Base-by-base conservation (phyloP, 2,888 invertebrate genomes). In the Drosophila hamatofila region DNA sequence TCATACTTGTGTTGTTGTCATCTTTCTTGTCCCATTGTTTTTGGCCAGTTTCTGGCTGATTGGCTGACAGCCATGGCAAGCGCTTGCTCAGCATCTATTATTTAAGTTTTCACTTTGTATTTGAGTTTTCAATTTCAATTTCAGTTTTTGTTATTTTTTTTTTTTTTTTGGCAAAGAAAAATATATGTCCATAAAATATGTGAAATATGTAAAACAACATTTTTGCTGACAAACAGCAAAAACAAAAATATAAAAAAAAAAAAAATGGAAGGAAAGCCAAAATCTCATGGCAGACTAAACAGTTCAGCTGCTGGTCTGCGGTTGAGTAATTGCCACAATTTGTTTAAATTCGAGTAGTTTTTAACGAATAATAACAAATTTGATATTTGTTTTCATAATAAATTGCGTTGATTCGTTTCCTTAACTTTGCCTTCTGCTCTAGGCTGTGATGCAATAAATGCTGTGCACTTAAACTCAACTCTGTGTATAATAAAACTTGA, bases 251-350 rank as follows among this genome's bases (percentile, higher is more conserved):
- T 2, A 7, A n/a, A 8, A 0, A 21, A 12, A 41, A 4, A 18
- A 18, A 16, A 14, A 12, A 64, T 35, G 41, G 35, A 27, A 60
- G 37, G 21, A 27, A 60, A 48, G 2, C 12, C 44, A 55, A 48
- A 46, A 37, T 23, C 16, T 60, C 49, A 63, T 66, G 59, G 78
- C 58, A 41, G 56, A 77, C 42, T 72, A 62, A 52, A 37, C 56
- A 21, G 51, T 16, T 12, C n/a, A 48, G 42, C 25, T 66, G 55
- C 33, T 63, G 65, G 46, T 49, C 57, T 72, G 66, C 46, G 62
- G 73, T 78, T 72, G 62, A 78, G 56, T 63, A 57, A 72, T 66
- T 78, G 59, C 39, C 60, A 42, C 8, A 49, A 72, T 63, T 63
- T 63, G 11, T 46, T 63, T 46, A 4, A 63, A 52, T 61, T 70